Conservation (phyloP, 2,113 vertebrate species). For the Siniperca knerii region DNA sequence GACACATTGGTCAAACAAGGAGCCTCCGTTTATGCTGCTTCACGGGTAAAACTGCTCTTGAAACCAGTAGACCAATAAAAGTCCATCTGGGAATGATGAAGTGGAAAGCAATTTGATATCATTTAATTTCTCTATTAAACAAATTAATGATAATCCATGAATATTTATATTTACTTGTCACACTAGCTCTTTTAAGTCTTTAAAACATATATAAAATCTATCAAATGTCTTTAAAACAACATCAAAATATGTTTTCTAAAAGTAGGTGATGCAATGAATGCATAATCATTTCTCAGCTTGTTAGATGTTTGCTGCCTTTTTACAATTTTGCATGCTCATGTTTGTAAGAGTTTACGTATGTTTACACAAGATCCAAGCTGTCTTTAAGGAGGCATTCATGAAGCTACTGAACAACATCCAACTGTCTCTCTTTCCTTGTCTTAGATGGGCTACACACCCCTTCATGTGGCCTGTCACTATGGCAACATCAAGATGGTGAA, state of each 20-base stretch:
- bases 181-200: background rate
- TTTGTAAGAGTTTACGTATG: background rate
- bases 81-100: background rate
- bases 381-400: slow-evolving; percentile 10
- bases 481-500: slow-evolving; percentile 99
- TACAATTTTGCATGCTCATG: background rate
- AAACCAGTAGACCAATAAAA: no score
- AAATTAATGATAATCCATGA: background rate
- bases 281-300: background rate
- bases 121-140: background rate
- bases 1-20: slow-evolving; percentile 93
- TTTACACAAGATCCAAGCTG: slow-evolving; percentile 14
- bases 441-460: slow-evolving; percentile 96
- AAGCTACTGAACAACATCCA: slow-evolving; percentile 30
- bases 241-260: background rate
- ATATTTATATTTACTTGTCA: background rate
- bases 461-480: slow-evolving; percentile 97
- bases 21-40: slow-evolving; percentile 89
- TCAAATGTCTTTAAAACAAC: background rate
- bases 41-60: slow-evolving; percentile 86
- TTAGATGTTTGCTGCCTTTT: background rate
- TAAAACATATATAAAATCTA: background rate
- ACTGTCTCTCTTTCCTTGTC: slow-evolving; percentile 37
- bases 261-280: background rate
- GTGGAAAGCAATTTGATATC: background rate